Evolutionary conservation across 2,888 invertebrate species (phyloP), one percentile per base, ranked within the genome.

Genomic region (Tetragonisca angustula): DNA sequence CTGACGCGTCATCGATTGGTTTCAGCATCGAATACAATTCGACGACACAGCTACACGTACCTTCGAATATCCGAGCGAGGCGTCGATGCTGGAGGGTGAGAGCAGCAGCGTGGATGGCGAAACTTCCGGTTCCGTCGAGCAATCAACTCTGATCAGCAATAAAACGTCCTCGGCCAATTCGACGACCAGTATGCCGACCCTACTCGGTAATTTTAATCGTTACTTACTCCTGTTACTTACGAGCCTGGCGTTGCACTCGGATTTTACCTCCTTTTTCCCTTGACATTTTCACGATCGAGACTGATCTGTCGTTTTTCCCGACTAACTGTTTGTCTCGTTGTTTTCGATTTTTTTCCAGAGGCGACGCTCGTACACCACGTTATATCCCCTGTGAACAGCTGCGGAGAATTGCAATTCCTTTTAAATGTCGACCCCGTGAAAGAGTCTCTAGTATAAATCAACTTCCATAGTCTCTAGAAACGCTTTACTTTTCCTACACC

Each of bases 41-140:
- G 97, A 98, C 95, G 98, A 99, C 94, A 96, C 96, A 78, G 96
- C 97, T 78, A 98, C 98, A 89, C 97, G 97, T 89, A 97, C 98
- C 76, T 98, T 97, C 95, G 99, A 99, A 95, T 99, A 99, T 95
- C 98, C 98, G 76, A 98, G 98, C 81, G 99, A 99, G 95, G 96
- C 97, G 84, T 98, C 98, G 68, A 95, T 98, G 92, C 95, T 97
- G 92, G 96, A 97, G 92, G 97, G 97, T 87, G 95, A 95, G n/a
- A n/a, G n/a, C 85, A 91, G 91, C 80, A 90, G 89, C 83, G 91
- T 92, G 62, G 94, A 94, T 79, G 93, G 93, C 73, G 93, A 92
- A 86, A 92, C 91, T 87, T 92, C 92, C 88, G 89, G 90, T 88
- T 92, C 92, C 89, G 90, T 87, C 78, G 93, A 93, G 71, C 92